A percentile compares a stretch with the other conserved stretches of the same genome.
Evolutionary conservation across 2,888 invertebrate species (phyloP).

Genomic region (Plebejus melissa): DNA sequence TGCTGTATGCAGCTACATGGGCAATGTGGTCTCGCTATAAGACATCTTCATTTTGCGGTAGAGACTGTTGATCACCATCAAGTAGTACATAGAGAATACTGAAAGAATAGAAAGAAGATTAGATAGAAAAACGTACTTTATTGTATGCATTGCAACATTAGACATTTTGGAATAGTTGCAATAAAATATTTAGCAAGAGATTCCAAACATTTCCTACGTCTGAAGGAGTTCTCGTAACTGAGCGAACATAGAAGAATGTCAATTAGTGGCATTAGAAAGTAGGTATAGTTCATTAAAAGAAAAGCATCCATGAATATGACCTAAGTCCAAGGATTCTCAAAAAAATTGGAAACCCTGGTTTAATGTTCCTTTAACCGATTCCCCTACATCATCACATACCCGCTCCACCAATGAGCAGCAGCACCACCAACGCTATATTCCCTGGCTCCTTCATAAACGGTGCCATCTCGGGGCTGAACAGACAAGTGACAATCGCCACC

Average conservation of each 20-base stretch:
- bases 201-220: too few relatives aligned
- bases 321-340: too few relatives aligned
- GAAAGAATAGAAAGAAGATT: constrained; percentile 41
- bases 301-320: too few relatives aligned
- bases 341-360: too few relatives aligned
- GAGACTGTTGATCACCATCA: constrained; percentile 62
- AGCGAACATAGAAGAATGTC: too few relatives aligned
- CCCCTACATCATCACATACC: constrained; percentile 42
- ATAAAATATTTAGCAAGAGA: too few relatives aligned
- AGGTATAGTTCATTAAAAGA: too few relatives aligned
- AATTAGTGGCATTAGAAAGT: too few relatives aligned
- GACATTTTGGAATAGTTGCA: background rate
- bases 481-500: constrained; percentile 60
- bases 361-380: too few relatives aligned
- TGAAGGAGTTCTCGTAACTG: too few relatives aligned
- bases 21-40: constrained; percentile 58
- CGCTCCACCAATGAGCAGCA: constrained; percentile 51
- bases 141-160: too few relatives aligned
- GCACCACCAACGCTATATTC: constrained; percentile 49
- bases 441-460: constrained; percentile 47
- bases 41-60: constrained; percentile 62
- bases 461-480: constrained; percentile 54
- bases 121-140: too few relatives aligned
- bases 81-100: constrained; percentile 63
- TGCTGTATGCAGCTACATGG: constrained; percentile 46